phyloP scores from a whole-genome alignment of 2,113 vertebrate species.

The Galemys pyrenaicus region DNA sequence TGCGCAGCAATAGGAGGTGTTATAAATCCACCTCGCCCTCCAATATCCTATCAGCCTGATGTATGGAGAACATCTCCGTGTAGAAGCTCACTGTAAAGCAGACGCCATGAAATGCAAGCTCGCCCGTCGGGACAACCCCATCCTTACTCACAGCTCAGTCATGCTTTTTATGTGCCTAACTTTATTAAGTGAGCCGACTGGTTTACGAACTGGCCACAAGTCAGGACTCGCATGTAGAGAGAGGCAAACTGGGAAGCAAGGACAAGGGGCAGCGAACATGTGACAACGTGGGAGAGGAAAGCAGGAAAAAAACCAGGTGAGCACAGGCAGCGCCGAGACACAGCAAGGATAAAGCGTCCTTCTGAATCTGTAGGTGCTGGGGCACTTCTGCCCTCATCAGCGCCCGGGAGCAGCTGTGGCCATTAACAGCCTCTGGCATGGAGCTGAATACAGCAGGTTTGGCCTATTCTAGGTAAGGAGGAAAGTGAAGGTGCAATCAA shows the following conservation, averaged over 20 bases:
- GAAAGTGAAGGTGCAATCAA: not conserved
- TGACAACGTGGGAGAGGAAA: not conserved
- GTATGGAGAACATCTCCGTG: not conserved
- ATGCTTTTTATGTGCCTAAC: not conserved
- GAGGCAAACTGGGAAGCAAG: not conserved
- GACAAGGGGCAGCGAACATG: not conserved
- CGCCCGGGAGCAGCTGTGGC: not conserved
- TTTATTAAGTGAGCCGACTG: not conserved
- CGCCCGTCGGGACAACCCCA: rapidly evolving
- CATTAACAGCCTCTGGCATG: not conserved
- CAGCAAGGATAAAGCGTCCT: not conserved
- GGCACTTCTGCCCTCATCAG: not conserved
- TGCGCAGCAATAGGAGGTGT: not conserved
- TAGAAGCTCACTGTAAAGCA: not conserved
- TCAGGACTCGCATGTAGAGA: not conserved
- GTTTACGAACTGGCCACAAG: not conserved
- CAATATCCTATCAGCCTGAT: not conserved
- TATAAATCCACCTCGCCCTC: not conserved
- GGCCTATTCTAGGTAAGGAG: not conserved
- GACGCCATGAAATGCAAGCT: not conserved
- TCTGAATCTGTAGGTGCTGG: not conserved
- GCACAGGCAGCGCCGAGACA: rapidly evolving
- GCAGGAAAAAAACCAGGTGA: not conserved
- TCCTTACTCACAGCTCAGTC: not conserved
- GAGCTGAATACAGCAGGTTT: not conserved